Evolutionary conservation across 2,797 vertebrate species (phyloP).

Genomic region (Danio kyathit): DNA sequence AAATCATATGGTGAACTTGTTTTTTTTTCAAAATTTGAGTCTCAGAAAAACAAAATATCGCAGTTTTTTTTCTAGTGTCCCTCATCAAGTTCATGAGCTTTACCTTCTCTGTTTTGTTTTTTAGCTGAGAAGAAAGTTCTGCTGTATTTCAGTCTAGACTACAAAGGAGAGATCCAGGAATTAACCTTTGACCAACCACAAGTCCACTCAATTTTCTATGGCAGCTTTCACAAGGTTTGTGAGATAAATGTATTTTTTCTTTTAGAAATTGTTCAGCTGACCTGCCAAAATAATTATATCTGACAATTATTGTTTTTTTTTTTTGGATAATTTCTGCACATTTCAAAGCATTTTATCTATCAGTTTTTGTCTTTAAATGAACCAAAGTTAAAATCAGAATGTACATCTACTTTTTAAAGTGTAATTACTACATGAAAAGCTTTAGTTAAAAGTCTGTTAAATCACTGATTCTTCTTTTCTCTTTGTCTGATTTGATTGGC

Average conservation of each 20-base stretch:
- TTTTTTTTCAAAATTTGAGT: no score
- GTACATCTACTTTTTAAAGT: background rate
- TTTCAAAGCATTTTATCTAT: no score
- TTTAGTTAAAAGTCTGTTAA: background rate
- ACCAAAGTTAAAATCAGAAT: background rate
- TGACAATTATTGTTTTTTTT: background rate
- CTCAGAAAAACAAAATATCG: no score
- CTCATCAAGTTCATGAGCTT: background rate
- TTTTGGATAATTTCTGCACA: no score
- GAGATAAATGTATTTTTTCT: no score
- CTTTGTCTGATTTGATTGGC: constrained; percentile 55
- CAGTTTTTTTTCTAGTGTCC: no score
- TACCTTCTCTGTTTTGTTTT: background rate
- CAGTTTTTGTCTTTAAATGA: no score
- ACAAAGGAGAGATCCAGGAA: constrained; percentile 87
- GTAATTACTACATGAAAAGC: background rate
- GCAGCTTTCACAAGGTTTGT: constrained; percentile 95
- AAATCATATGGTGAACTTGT: no score
- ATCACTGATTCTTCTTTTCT: background rate
- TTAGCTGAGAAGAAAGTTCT: constrained; percentile 86
- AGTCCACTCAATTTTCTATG: constrained; percentile 91
- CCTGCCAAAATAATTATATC: no score
- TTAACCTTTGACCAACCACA: constrained; percentile 89
- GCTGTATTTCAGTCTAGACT: constrained; percentile 92
- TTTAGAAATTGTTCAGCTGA: no score